Conservation (phyloP, 1,140 invertebrate genomes). For the Pollicipes pollicipes region DNA sequence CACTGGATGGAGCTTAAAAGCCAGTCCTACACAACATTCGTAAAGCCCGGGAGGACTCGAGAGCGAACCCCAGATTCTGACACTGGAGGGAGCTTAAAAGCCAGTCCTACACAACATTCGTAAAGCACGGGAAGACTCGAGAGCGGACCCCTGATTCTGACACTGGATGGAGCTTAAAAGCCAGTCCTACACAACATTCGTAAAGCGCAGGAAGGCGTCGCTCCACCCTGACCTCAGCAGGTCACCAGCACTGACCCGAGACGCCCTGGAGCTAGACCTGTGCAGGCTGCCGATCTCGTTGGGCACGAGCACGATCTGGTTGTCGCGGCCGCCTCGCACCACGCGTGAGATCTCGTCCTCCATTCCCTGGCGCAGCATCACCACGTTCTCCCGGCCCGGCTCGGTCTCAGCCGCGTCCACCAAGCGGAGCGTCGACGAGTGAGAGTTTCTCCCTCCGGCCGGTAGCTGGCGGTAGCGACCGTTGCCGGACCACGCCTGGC, state of each 20-base stretch:
- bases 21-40: too few species aligned
- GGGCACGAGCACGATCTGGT: not conserved
- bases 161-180: too few species aligned
- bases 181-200: too few species aligned
- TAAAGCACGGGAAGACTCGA: too few species aligned
- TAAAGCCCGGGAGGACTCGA: too few species aligned
- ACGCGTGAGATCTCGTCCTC: not conserved
- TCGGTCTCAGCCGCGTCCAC: not conserved
- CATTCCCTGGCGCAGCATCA: not conserved
- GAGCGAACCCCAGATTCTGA: too few species aligned
- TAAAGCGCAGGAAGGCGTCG: too few species aligned
- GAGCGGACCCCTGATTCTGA: too few species aligned
- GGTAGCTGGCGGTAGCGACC: not conserved
- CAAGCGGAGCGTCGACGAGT: not conserved
- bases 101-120: too few species aligned
- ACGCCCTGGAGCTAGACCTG: not conserved
- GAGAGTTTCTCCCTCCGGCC: not conserved
- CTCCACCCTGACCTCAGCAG: too few species aligned
- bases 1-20: too few species aligned
- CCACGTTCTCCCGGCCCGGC: not conserved
- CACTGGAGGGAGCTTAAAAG: too few species aligned
- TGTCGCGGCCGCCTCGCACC: not conserved
- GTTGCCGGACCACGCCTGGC: not conserved
- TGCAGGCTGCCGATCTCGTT: not conserved
- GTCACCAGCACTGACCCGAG: not conserved